Base-by-base conservation (phyloP, 2,888 invertebrate species). In the Phortica okadai region DNA sequence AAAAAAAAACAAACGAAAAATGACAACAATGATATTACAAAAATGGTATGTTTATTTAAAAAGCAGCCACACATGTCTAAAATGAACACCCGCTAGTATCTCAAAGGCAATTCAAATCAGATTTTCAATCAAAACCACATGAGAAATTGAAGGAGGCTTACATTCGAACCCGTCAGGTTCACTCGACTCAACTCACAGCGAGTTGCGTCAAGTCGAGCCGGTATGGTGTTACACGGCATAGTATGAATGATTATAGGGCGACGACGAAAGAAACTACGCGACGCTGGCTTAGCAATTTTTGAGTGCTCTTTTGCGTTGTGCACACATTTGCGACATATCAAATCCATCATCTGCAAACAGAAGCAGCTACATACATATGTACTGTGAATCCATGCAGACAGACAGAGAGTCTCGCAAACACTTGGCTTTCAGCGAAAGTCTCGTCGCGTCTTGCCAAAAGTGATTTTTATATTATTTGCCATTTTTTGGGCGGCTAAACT, bases 361-460 rank as follows among this genome's bases (percentile, higher is more conserved):
- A 11, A 59, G 58, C 74, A 62, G 77, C 69, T 78, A 76, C 80
- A 73, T 78, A 76, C 80, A 80, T 82, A 56, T 56, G 56, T 16
- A 58, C 42, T 62, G 77, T 62, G 76, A 64, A 33, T 2, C 33
- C 33, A 74, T 21, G 21, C 21, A 77, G 54, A n/a, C 74, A 72
- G 76, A 42, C 74, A 42, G 45, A 21, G 25, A 66, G 54, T 56
- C 58, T 21, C 44, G 16, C 59, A 0, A 59, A 5, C 25, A 16
- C 14, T 10, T 16, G 62, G 25, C 16, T 62, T 3, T 50, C 5
- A 11, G 8, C 6, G 10, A 50, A 50, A 50, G 3, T 8, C 50
- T 8, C 50, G 50, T 14, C 10, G 50, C 8, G 3, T 2, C 50
- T 50, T 21, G 69, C 21, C 50, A 42, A 69, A 69, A 69, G 41